Evolutionary conservation across 2,888 invertebrate genomes (phyloP).

Genomic region (Dysmachus trigonus): DNA sequence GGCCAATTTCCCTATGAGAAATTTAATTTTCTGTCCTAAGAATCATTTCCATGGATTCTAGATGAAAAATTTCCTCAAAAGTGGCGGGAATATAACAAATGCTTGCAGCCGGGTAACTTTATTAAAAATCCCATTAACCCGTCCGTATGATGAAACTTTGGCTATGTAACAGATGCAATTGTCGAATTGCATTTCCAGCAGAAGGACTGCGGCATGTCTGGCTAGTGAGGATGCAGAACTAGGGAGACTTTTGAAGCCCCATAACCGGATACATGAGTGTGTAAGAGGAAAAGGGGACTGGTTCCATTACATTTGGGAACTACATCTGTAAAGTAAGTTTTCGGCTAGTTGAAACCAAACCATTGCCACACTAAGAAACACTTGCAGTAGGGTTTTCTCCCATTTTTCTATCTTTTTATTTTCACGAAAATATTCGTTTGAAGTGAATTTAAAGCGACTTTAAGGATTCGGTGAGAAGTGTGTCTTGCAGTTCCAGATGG

Average conservation of each 20-base stretch:
- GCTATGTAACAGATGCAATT: conserved; percentile 31
- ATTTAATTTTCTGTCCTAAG: not conserved
- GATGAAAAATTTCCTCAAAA: not conserved
- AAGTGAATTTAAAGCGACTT: not conserved
- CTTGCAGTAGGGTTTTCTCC: not conserved
- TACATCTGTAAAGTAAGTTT: not conserved
- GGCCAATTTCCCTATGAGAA: not conserved
- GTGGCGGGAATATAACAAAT: not conserved
- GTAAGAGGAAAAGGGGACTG: not conserved
- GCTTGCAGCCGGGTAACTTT: not conserved
- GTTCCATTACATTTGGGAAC: not conserved
- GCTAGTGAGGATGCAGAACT: not conserved
- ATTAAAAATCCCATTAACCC: conserved; percentile 21
- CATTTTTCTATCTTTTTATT: not conserved
- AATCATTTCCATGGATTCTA: not conserved
- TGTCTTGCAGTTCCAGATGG: not conserved
- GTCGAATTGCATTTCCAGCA: conserved; percentile 16
- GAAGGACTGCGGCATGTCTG: not conserved
- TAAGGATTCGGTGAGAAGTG: not conserved
- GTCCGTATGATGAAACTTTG: not conserved
- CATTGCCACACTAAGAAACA: not conserved
- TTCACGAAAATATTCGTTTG: not conserved
- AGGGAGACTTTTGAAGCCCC: not conserved
- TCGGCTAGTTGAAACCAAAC: not conserved
- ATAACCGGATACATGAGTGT: not conserved